These are phyloP conservation scores for Progne subis DNA, from an alignment of 2,113 vertebrate genomes.

Conservation along the genomic window DNA sequence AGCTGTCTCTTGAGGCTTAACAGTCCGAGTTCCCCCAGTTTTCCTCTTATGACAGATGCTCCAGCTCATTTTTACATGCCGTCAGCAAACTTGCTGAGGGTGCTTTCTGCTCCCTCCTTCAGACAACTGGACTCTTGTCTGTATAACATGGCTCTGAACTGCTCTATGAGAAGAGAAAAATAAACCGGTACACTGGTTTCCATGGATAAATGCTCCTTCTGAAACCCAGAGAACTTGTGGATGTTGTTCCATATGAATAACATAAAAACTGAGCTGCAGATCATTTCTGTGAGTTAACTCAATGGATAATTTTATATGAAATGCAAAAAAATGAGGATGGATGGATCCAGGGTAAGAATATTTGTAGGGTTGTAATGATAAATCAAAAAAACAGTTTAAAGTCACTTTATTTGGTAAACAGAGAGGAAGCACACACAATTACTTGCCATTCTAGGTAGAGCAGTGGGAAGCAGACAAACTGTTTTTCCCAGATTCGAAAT, in stretches of 20 bases:
- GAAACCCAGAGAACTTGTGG: not conserved
- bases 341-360: not conserved
- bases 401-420: not conserved
- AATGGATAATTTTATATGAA: not conserved
- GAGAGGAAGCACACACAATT: not conserved
- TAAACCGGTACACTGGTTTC: not conserved
- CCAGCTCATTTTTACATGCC: not conserved
- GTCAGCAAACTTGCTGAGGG: not conserved
- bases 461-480: not conserved
- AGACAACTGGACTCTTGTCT: not conserved
- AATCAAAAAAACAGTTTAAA: not conserved
- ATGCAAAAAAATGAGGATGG: not conserved
- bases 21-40: not conserved
- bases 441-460: not conserved
- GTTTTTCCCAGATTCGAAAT: not conserved
- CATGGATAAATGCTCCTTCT: fast-evolving
- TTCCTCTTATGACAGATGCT: not conserved
- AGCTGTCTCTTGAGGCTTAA: not conserved
- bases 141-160: not conserved
- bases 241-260: not conserved
- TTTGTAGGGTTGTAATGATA: not conserved
- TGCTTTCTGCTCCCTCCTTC: not conserved
- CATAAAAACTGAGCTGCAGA: not conserved
- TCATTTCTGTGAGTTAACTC: not conserved
- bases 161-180: not conserved